These are phyloP conservation scores for Pyxicephalus adspersus DNA, from an alignment of 2,113 vertebrate genomes.

Conservation along the genomic window DNA sequence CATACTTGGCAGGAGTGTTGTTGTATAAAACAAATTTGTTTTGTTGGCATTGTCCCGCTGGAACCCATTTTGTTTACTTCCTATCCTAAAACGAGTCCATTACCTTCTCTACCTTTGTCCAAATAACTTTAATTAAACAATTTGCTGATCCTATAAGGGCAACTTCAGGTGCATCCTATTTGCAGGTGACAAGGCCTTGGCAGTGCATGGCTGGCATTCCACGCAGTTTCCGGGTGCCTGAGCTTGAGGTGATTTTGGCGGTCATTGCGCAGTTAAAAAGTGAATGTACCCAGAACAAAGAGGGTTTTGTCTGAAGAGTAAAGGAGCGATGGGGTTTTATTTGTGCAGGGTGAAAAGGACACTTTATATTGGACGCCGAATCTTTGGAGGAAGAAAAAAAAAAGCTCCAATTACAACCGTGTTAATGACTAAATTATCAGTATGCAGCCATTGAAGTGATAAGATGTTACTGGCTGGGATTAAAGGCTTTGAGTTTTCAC, in stretches of 20 bases:
- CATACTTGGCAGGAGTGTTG: too few species aligned
- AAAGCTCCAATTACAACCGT: conserved; percentile 59
- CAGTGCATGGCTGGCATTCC: neutral
- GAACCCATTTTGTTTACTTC: neutral
- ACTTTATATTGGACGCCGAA: conserved; percentile 36
- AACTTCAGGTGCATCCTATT: neutral
- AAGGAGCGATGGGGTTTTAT: neutral
- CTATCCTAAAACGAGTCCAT: neutral
- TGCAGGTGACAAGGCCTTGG: conserved; percentile 4
- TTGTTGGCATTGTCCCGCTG: neutral
- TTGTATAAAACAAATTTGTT: neutral
- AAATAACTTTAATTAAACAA: neutral
- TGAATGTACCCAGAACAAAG: conserved; percentile 18
- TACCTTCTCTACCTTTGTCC: neutral
- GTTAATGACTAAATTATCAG: conserved; percentile 69
- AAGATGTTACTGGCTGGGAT: conserved; percentile 50
- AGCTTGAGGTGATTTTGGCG: conserved; percentile 12
- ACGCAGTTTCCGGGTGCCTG: neutral
- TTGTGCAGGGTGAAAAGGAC: conserved; percentile 4
- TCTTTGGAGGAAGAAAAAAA: conserved; percentile 39
- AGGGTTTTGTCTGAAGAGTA: conserved; percentile 28
- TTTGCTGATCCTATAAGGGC: neutral
- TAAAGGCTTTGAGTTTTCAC: conserved; percentile 41
- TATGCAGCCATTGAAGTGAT: conserved; percentile 55
- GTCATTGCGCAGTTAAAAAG: neutral